Percentiles rank a stretch among this genome's conserved stretches.
These are phyloP conservation scores for Platyscapa corneri DNA, from an alignment of 1,140 invertebrate genomes.

Conservation along the genomic window DNA sequence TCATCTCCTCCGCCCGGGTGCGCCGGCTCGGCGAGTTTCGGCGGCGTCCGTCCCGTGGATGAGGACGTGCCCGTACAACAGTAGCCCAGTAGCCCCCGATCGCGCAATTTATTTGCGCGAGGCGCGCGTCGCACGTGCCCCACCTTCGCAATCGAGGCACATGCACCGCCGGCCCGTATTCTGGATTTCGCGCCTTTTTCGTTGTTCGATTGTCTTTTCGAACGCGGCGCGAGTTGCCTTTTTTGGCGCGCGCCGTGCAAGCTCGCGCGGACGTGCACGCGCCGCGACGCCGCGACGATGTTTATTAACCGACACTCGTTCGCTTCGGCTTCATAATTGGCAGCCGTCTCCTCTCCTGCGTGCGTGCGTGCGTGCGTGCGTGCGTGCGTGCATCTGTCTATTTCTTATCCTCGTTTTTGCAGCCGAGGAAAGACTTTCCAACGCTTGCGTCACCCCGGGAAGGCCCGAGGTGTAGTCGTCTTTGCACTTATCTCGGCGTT, in stretches of 20 bases:
- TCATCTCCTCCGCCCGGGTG: no score
- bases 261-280: not conserved
- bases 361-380: not conserved
- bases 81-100: not conserved
- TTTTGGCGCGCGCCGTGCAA: conserved; percentile 54
- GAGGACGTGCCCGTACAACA: no score
- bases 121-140: conserved; percentile 62
- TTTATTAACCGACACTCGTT: conserved; percentile 54
- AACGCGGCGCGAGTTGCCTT: conserved; percentile 53
- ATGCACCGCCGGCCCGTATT: conserved; percentile 35
- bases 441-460: not conserved
- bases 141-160: conserved; percentile 59
- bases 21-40: no score
- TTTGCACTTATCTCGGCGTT: no score
- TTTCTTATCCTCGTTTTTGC: not conserved
- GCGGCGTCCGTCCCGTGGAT: not conserved
- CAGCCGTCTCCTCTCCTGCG: conserved; percentile 20
- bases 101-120: conserved; percentile 62
- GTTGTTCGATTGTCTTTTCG: conserved; percentile 61
- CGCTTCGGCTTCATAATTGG: conserved; percentile 48
- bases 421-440: not conserved
- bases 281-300: conserved; percentile 32
- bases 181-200: conserved; percentile 64
- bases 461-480: not conserved
- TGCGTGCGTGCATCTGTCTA: not conserved